phyloP scores from a whole-genome alignment of 2,113 vertebrate genomes.

The Mandrillus leucophaeus region DNA sequence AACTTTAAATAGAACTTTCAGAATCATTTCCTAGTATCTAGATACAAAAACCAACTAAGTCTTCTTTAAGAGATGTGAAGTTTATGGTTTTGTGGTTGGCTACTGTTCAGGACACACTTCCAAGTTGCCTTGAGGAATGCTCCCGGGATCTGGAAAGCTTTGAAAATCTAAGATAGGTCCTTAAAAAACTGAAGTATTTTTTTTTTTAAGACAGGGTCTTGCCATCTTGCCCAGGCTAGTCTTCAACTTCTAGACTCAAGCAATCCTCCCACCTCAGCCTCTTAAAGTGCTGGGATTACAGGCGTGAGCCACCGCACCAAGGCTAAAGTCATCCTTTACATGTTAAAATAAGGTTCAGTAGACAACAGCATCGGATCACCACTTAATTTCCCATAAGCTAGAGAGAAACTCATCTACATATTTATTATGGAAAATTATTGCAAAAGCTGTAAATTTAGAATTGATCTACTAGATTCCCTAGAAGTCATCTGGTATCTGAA shows the following conservation, averaged over 20 bases:
- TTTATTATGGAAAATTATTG: background rate
- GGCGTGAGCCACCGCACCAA: too few relatives aligned
- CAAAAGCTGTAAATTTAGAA: background rate
- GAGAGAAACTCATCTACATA: background rate
- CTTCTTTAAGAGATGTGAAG: background rate
- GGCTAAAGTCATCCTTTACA: background rate
- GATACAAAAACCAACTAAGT: background rate
- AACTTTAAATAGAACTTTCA: background rate
- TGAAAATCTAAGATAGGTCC: constrained; percentile 32
- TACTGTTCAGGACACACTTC: too few relatives aligned
- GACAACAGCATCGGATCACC: background rate
- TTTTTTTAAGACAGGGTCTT: too few relatives aligned
- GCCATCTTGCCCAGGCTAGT: too few relatives aligned
- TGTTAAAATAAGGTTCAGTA: background rate
- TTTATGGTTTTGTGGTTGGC: too few relatives aligned
- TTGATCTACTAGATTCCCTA: background rate
- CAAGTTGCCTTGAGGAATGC: too few relatives aligned
- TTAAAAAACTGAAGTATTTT: background rate
- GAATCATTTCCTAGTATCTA: background rate
- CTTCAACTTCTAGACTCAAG: too few relatives aligned
- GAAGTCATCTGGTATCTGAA: background rate
- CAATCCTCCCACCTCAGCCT: too few relatives aligned
- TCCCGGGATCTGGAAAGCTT: background rate
- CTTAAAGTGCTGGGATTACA: too few relatives aligned
- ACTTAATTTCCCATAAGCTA: background rate